Evolutionary conservation across 1,140 invertebrate genomes (phyloP).

Genomic region (Nasonia longicornis): DNA sequence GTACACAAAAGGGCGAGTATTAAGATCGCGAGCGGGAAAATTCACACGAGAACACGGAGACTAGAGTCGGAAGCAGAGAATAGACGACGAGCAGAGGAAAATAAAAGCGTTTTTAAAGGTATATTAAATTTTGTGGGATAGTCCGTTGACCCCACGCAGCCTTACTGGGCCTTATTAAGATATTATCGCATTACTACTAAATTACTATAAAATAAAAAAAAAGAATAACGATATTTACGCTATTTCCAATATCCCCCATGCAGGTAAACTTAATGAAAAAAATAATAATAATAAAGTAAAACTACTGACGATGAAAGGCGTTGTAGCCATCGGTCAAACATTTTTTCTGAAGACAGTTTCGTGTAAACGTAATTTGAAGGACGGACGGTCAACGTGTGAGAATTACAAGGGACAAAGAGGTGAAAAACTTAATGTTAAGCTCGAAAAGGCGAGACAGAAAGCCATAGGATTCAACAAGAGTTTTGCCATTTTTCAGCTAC

Average conservation of each 20-base stretch:
- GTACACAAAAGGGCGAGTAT: neutral
- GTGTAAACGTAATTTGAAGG: neutral
- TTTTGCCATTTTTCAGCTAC: constrained; percentile 58
- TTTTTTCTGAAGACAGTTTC: constrained; percentile 40
- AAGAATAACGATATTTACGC: constrained; percentile 62
- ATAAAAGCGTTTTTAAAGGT: constrained; percentile 59
- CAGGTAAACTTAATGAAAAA: constrained; percentile 54
- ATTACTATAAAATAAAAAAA: constrained; percentile 60
- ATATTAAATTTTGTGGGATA: constrained; percentile 67
- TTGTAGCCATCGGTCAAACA: constrained; percentile 42
- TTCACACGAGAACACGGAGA: constrained; percentile 10
- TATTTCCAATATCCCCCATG: constrained; percentile 60
- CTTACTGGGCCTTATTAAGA: constrained; percentile 70
- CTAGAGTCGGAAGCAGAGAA: constrained; percentile 2
- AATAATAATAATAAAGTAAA: constrained; percentile 42
- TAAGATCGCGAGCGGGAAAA: neutral
- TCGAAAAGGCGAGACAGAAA: constrained; percentile 42
- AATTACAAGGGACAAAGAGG: neutral
- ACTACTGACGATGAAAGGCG: constrained; percentile 51
- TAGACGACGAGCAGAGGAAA: constrained; percentile 9
- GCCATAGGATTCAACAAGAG: constrained; percentile 44
- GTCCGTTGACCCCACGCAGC: constrained; percentile 66
- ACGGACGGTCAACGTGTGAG: constrained; percentile 4
- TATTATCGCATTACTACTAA: constrained; percentile 67
- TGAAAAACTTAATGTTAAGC: constrained; percentile 14